A percentile compares a stretch with the other conserved stretches of the same genome.
phyloP scores from a whole-genome alignment of 2,888 invertebrate genomes.

The Mesochorus sp. region DNA sequence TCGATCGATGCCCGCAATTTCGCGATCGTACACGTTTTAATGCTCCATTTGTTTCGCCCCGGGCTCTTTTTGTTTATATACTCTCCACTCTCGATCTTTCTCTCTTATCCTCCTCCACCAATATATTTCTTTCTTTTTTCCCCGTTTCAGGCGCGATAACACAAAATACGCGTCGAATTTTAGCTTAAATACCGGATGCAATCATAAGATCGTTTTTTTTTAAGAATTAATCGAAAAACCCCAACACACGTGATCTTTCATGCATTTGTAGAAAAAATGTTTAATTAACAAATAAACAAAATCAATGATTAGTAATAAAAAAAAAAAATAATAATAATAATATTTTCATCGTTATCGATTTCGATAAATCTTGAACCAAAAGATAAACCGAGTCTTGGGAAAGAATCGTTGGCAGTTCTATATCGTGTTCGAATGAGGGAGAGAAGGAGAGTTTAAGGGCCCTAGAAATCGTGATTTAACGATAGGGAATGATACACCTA shows the following conservation, averaged over 20 bases:
- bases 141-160: slow-evolving; percentile 22
- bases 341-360: too few species aligned
- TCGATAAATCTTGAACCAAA: too few species aligned
- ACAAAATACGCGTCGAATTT: slow-evolving; percentile 8
- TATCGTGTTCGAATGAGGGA: slow-evolving; percentile 1
- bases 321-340: too few species aligned
- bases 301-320: too few species aligned
- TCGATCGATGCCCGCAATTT: slow-evolving; percentile 72
- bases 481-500: slow-evolving; percentile 59
- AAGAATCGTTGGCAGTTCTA: slow-evolving; percentile 31
- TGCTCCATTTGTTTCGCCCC: slow-evolving; percentile 72
- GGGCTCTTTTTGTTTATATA: slow-evolving; percentile 55
- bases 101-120: slow-evolving; percentile 3
- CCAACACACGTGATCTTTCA: too few species aligned
- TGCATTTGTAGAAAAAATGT: too few species aligned
- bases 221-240: too few species aligned
- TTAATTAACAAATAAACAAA: too few species aligned
- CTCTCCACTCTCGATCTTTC: slow-evolving; percentile 1
- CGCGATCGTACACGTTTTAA: slow-evolving; percentile 67
- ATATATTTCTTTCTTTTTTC: slow-evolving; percentile 4
- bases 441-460: slow-evolving; percentile 18
- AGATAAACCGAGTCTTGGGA: slow-evolving; percentile 4
- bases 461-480: slow-evolving; percentile 55
- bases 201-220: too few species aligned
- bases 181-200: slow-evolving; percentile 55